Percentiles rank a stretch among this genome's conserved stretches.
These are phyloP conservation scores for Sipha maydis DNA, from an alignment of 2,888 invertebrate genomes.

Conservation along the genomic window DNA sequence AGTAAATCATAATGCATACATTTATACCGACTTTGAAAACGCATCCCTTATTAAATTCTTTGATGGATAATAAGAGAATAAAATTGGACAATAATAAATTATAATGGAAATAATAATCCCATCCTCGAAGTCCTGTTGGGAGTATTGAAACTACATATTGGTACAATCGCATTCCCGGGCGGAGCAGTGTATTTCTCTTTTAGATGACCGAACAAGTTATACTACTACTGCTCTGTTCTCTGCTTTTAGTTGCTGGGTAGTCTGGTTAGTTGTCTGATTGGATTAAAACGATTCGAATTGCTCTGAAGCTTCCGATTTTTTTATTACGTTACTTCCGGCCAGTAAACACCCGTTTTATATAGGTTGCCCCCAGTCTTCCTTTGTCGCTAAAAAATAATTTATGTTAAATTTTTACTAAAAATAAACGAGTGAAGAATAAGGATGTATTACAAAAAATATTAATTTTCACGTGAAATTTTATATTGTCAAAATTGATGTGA, in stretches of 20 bases:
- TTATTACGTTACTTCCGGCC: slow-evolving; percentile 58
- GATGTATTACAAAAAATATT: not conserved
- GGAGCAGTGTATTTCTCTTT: slow-evolving; percentile 26
- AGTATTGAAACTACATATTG: slow-evolving; percentile 54
- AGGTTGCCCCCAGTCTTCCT: slow-evolving; percentile 3
- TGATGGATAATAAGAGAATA: not conserved
- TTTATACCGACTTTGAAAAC: not conserved
- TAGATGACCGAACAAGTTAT: slow-evolving; percentile 44
- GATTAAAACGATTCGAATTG: slow-evolving; percentile 58
- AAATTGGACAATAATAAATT: slow-evolving; percentile 45
- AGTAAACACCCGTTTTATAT: slow-evolving; percentile 49
- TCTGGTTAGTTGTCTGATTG: slow-evolving; percentile 42
- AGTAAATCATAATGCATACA: not conserved
- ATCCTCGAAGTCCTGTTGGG: slow-evolving; percentile 12
- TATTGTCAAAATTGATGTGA: no score
- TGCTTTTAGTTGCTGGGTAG: not conserved
- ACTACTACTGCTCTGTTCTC: not conserved
- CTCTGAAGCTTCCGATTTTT: slow-evolving; percentile 55
- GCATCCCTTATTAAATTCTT: not conserved
- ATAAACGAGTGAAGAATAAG: not conserved
- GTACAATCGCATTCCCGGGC: slow-evolving; percentile 39
- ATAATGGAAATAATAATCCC: slow-evolving; percentile 34
- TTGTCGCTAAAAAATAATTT: not conserved
- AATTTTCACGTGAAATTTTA: not conserved
- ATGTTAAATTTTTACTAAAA: not conserved